Conservation (phyloP, 2,888 invertebrate species). For the Eilema caniola region DNA sequence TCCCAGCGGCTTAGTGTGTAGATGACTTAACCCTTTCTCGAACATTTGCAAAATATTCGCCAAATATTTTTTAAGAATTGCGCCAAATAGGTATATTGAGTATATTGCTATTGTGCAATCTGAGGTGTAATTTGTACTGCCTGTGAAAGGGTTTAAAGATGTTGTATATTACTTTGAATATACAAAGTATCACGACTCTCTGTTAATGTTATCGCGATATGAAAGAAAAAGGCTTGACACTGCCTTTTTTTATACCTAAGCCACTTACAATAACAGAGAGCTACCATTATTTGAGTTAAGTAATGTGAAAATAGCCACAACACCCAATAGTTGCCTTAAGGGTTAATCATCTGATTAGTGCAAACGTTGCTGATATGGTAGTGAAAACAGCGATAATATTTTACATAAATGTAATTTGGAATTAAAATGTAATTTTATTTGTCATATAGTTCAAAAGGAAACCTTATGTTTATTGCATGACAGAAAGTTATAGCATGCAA, state of each 20-base stretch:
- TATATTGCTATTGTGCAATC: too few relatives aligned
- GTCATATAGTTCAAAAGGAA: not conserved
- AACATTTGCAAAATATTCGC: too few relatives aligned
- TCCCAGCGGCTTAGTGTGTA: not conserved
- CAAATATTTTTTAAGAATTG: too few relatives aligned
- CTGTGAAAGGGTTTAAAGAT: not conserved
- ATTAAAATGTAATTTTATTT: not conserved
- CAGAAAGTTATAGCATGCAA: slow-evolving; percentile 51
- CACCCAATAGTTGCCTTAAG: not conserved
- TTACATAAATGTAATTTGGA: not conserved
- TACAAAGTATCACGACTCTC: not conserved
- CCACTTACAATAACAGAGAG: not conserved
- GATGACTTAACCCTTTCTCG: too few relatives aligned
- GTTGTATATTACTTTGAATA: not conserved
- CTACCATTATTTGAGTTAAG: slow-evolving; percentile 1
- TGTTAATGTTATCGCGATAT: not conserved
- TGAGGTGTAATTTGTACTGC: too few relatives aligned
- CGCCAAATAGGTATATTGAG: too few relatives aligned
- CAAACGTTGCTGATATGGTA: not conserved
- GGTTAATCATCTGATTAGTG: not conserved
- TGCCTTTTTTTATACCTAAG: not conserved
- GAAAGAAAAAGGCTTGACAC: not conserved
- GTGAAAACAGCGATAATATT: not conserved
- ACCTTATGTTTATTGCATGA: slow-evolving; percentile 7
- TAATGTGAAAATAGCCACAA: slow-evolving; percentile 6